phyloP scores from a whole-genome alignment of 2,888 invertebrate genomes.

The Drosophila cyrtoloma region DNA sequence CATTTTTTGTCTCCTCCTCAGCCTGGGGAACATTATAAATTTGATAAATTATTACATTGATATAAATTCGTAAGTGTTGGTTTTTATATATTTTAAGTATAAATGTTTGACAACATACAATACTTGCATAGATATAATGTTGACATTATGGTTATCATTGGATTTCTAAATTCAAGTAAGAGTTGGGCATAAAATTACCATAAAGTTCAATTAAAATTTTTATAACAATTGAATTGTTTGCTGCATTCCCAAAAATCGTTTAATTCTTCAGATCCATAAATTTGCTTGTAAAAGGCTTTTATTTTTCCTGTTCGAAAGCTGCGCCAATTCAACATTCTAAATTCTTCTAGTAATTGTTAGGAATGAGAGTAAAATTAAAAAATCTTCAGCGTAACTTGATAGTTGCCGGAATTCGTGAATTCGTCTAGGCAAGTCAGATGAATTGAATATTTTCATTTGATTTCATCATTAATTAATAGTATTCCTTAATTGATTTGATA shows the following conservation, averaged over 20 bases:
- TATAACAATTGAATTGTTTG: conserved; percentile 32
- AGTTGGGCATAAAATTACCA: conserved; percentile 22
- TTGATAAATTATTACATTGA: not conserved
- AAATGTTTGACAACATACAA: conserved; percentile 5
- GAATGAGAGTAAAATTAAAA: conserved; percentile 8
- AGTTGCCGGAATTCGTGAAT: conserved; percentile 31
- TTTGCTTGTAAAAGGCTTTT: conserved; percentile 13
- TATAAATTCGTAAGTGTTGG: not conserved
- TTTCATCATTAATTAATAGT: conserved; percentile 61
- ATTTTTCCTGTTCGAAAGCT: not conserved
- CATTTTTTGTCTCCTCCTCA: not conserved
- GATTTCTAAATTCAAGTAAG: conserved; percentile 17
- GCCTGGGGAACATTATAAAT: not conserved
- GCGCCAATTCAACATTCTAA: not conserved
- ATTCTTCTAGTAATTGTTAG: not conserved
- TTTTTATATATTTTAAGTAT: not conserved
- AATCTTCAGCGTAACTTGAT: conserved; percentile 40
- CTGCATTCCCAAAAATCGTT: conserved; percentile 39
- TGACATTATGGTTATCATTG: conserved; percentile 3
- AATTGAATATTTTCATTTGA: conserved; percentile 65
- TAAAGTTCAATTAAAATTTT: conserved; percentile 24
- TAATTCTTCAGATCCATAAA: conserved; percentile 11
- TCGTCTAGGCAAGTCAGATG: conserved; percentile 16
- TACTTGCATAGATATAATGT: conserved; percentile 1
- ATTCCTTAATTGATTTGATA: conserved; percentile 63